Base-by-base conservation (phyloP, 2,888 invertebrate species). In the Coremacera marginata region DNA sequence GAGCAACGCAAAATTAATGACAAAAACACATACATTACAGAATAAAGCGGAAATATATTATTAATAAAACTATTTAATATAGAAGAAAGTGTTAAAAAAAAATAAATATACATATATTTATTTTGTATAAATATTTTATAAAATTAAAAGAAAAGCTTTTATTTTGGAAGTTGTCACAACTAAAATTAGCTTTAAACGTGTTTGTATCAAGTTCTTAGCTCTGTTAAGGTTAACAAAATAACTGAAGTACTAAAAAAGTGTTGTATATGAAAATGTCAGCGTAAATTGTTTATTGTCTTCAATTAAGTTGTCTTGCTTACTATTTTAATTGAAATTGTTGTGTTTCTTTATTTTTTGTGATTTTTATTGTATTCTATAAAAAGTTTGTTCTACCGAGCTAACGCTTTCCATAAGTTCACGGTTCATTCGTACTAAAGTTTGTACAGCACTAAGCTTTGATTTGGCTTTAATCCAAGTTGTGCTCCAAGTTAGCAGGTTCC, bases 391-490 rank as follows among this genome's bases (percentile, higher is more conserved):
- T n/a, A 19, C 7, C 52, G 19, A 19, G 9, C 2, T n/a, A 55
- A 65, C 9, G 34, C 34, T 65, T 27, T 9, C 16, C 16, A 49
- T 49, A 68, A 68, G 68, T 68, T 51, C 51, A 51, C 27, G 31
- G 49, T 68, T 68, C 51, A 22, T n/a, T 68, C 51, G 5, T 11
- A 51, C 68, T 49, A 11, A 11, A 9, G 68, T 11, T 51, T 34
- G 25, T 5, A 16, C 49, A 25, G 22, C 11, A n/a, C 5, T 68
- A 51, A 49, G 68, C n/a, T 70, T n/a, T 31, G 11, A 19, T 19
- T 70, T 70, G 70, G 70, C 70, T 34, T n/a, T 8, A 3, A 3
- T 70, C 55, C 70, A 52, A 55, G n/a, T 49, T 22, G 44, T 49
- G 22, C 5, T 55, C 2, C 55, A n/a, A 8, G 14, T 14, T 44